Evolutionary conservation across 2,113 vertebrate species (phyloP), one percentile per base, ranked within the genome.

Genomic region (Xenopus borealis): DNA sequence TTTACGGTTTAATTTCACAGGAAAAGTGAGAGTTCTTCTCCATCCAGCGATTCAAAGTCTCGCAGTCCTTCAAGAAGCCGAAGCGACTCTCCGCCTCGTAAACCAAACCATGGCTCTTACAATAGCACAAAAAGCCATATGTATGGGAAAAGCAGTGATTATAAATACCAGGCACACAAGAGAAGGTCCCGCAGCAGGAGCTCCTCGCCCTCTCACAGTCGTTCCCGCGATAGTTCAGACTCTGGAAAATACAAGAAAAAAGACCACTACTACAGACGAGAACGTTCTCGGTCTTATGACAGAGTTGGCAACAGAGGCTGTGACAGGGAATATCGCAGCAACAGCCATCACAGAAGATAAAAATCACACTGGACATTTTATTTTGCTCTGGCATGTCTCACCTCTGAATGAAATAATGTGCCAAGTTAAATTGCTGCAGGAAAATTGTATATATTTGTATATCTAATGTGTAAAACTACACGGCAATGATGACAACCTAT

Each of bases 231-330:
- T 20, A 89, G 89, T 59, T 76, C 87, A 0, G 90, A 90, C 40
- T 82, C 89, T 0, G 88, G 88, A 5, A 93, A 93, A 67, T 92
- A 92, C 72, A 91, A 89, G 85, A 92, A 92, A 80, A 92, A 90
- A 44, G 86, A 89, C 14, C 89, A 88, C 78, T 90, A 87, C 81
- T 92, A 89, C 3, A 69, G 87, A 33, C 85, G 85, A 0, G 92
- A 91, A 68, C 88, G 88, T 0, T 86, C 87, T 0, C 82, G 87
- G 46, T 91, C 92, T 2, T 92, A 91, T 0, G 92, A 93, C 55
- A 84, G 90, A 12, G 75, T 86, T 0, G 33, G 85, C n/a, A 89
- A 86, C 33, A 89, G 87, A 2, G 53, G 59, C 76, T 91, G 90
- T 0, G 90, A 92, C 1, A 74, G 89, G 0, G 90, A 91, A 30